These are phyloP conservation scores for Archips crataeganus DNA, from an alignment of 2,888 invertebrate genomes.

Conservation along the genomic window DNA sequence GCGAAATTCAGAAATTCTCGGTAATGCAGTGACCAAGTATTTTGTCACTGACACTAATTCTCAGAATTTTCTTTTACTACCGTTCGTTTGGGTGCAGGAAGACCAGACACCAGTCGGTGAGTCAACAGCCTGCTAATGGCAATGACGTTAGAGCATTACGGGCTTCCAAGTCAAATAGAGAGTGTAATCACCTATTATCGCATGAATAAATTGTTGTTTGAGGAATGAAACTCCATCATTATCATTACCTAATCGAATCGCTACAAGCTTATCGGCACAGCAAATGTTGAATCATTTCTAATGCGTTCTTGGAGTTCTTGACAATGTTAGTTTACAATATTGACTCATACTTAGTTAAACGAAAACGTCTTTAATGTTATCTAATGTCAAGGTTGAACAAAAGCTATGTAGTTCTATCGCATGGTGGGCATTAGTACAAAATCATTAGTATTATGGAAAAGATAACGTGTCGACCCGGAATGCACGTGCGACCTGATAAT, in stretches of 20 bases:
- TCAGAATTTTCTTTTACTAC: constrained; percentile 64
- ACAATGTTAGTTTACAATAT: constrained; percentile 33
- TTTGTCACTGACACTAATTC: constrained; percentile 62
- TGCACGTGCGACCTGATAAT: too few species aligned
- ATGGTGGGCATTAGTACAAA: constrained; percentile 11
- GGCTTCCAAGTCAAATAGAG: constrained; percentile 67
- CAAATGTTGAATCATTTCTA: constrained; percentile 37
- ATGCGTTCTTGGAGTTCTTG: constrained; percentile 30
- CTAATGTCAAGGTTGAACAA: constrained; percentile 40
- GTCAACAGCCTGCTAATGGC: constrained; percentile 65
- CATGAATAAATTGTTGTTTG: constrained; percentile 50
- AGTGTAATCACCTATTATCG: constrained; percentile 58
- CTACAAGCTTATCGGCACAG: constrained; percentile 19
- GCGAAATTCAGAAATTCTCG: constrained; percentile 26
- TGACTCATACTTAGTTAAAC: constrained; percentile 28
- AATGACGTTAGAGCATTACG: constrained; percentile 68
- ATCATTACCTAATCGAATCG: constrained; percentile 38
- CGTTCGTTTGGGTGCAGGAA: constrained; percentile 61
- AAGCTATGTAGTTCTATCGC: constrained; percentile 8
- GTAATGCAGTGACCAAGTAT: constrained; percentile 49
- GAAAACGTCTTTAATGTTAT: constrained; percentile 26
- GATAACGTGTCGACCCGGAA: not conserved
- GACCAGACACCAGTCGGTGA: constrained; percentile 61
- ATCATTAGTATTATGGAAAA: not conserved
- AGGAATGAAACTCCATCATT: constrained; percentile 42